A percentile compares a stretch with the other conserved stretches of the same genome.
phyloP scores from a whole-genome alignment of 2,113 vertebrate genomes.

The Nymphicus hollandicus region DNA sequence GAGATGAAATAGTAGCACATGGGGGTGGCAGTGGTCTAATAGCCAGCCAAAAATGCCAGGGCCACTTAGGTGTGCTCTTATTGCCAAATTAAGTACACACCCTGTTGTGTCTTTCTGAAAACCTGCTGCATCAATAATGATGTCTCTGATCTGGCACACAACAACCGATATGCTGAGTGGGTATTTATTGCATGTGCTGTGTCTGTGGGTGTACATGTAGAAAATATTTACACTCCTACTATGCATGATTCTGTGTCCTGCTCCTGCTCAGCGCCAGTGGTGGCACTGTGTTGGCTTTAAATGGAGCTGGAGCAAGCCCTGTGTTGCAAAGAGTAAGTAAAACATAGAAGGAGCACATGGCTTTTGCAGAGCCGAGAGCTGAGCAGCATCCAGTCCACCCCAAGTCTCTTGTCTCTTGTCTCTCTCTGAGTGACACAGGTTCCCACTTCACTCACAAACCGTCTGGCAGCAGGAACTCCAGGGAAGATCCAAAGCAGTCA shows the following conservation, averaged over 20 bases:
- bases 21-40: constrained; percentile 26
- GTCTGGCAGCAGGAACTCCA: not conserved
- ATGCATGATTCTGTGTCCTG: not conserved
- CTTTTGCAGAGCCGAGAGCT: not conserved
- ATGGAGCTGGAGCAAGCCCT: not conserved
- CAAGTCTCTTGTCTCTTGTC: not conserved
- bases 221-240: constrained; percentile 13
- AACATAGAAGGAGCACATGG: not conserved
- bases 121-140: constrained; percentile 50
- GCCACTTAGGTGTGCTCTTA: constrained; percentile 26
- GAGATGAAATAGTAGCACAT: not conserved
- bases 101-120: constrained; percentile 53
- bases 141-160: not conserved
- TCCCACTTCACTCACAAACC: not conserved
- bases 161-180: not conserved
- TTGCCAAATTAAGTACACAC: constrained; percentile 42
- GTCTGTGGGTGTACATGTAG: not conserved
- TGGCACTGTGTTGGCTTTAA: not conserved
- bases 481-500: not conserved
- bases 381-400: not conserved
- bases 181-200: not conserved
- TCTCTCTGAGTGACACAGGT: not conserved
- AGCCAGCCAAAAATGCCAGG: not conserved
- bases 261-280: not conserved
- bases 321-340: not conserved